These are phyloP conservation scores for Chlorops oryzae DNA, from an alignment of 1,140 invertebrate genomes.

Conservation along the genomic window DNA sequence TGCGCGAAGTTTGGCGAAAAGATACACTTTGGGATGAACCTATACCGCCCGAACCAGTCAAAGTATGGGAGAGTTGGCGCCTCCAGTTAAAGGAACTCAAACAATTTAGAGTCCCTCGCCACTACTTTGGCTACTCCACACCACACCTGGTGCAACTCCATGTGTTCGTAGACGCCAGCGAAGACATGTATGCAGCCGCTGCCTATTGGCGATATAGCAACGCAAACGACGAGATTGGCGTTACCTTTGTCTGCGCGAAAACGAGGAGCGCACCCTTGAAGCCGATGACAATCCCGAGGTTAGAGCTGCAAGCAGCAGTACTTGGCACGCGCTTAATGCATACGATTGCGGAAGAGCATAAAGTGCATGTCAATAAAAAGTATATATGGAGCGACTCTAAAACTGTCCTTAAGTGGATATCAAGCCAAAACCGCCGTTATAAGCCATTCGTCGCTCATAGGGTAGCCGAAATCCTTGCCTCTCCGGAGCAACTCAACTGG, in stretches of 20 bases:
- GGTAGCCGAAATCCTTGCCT: constrained; percentile 23
- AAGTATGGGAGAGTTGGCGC: no score
- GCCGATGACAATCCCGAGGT: constrained; percentile 33
- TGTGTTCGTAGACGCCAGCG: constrained; percentile 22
- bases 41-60: neutral
- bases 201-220: constrained; percentile 19
- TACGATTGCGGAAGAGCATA: neutral
- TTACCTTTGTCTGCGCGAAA: constrained; percentile 22
- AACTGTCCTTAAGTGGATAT: constrained; percentile 3
- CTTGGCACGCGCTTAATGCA: constrained; percentile 29
- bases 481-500: constrained; percentile 21
- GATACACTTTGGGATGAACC: neutral
- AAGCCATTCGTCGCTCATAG: constrained; percentile 27
- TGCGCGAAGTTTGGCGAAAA: no score
- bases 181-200: constrained; percentile 27
- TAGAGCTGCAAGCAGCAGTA: constrained; percentile 45
- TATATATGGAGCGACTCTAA: neutral
- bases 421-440: neutral
- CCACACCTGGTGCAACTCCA: neutral
- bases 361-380: neutral
- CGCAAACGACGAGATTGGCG: neutral
- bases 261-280: constrained; percentile 37
- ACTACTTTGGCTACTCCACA: neutral
- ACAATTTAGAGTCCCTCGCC: neutral
- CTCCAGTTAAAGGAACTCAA: neutral